Base-by-base conservation (phyloP, 2,797 vertebrate genomes). In the Phoxinus dragarum region DNA sequence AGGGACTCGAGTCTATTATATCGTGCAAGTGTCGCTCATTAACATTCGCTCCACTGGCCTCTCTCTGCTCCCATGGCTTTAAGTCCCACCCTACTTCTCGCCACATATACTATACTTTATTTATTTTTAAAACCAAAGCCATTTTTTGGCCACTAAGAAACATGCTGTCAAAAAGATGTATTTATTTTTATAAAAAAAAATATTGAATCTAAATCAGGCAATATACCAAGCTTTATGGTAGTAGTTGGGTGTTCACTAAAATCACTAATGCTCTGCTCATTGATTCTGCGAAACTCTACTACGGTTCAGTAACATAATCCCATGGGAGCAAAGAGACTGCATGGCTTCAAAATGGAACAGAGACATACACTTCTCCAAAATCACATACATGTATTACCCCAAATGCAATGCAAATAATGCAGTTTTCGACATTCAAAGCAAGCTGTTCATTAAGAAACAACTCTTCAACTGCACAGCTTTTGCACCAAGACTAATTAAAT, bases 331-430 rank as follows among this genome's bases (percentile, higher is more conserved):
- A 78, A 44, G 23, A 69, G 4, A 52, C 34, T n/a, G n/a, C 2
- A 64, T 34, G 38, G 72, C 27, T 21, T 74, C 44, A 74, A 27
- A 75, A 75, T 52, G 23, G 14, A 54, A 71, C 61, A 19, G 34
- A 9, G 19, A 54, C 7, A 54, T 76, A 12, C 61, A 56, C 49
- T 78, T 77, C 9, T 59, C 56, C 6, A 59, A 84, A 84, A 52
- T 47, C 27, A 59, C 17, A 73, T 76, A 27, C 27, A 27, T 27
- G 27, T 1, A 80, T 79, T 80, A 74, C 34, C 68, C 38, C 67
- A 79, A 72, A 86, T 88, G 66, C 56, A 86, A 85, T 79, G 7
- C 69, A 84, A 88, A 88, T 77, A 47, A 61, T 71, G 68, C 44
- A 31, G 42, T 67, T 86, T 47, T 66, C 2, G 12, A 59, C 27